Conservation (phyloP, 2,113 vertebrate genomes). For the Catharus fuscescens region DNA sequence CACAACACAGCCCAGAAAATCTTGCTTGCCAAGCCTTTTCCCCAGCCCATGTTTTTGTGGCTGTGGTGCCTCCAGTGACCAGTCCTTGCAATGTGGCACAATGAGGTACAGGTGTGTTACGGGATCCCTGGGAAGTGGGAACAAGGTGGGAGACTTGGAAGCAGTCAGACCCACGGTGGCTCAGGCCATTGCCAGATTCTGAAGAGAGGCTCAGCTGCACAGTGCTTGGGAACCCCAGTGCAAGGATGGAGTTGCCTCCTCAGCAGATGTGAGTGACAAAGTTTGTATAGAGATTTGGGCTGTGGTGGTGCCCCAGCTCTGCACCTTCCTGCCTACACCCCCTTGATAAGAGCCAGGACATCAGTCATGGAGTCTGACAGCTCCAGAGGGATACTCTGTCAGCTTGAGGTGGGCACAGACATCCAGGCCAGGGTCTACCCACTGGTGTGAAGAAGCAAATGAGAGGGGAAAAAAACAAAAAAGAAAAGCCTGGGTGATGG, state of each 20-base stretch:
- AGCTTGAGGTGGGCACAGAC: background rate
- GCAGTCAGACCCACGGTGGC: background rate
- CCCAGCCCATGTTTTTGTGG: background rate
- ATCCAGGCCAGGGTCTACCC: background rate
- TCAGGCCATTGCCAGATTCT: background rate
- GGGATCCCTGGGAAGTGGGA: background rate
- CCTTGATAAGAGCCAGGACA: background rate
- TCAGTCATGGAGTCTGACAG: background rate
- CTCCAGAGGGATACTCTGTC: background rate
- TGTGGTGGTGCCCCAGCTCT: background rate
- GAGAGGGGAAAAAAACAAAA: background rate
- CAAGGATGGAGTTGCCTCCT: background rate
- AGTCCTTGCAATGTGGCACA: background rate
- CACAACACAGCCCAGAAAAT: background rate
- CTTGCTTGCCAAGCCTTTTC: background rate
- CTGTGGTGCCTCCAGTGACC: background rate
- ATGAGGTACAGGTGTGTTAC: accelerated
- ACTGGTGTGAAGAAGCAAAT: background rate
- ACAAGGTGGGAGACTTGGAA: background rate
- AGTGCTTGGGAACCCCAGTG: background rate
- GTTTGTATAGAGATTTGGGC: background rate
- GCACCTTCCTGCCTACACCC: background rate
- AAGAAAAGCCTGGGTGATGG: background rate
- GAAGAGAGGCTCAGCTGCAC: background rate
- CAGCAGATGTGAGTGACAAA: background rate